Conservation (phyloP, 2,113 vertebrate genomes). For the Pseudopipra pipra region DNA sequence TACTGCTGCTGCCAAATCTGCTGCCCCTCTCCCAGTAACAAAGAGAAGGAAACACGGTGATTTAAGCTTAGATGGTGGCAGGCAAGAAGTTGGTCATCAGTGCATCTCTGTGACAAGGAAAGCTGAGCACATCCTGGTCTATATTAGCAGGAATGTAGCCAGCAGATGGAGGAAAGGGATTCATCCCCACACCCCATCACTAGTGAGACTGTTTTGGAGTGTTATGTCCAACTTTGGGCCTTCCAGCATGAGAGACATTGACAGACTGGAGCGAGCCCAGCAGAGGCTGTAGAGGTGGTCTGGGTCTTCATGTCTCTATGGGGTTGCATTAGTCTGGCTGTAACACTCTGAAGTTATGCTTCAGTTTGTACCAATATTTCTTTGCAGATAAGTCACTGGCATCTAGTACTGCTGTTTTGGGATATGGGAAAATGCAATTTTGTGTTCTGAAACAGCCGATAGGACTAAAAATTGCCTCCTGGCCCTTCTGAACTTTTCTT, state of each 20-base stretch:
- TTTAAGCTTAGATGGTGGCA: not conserved
- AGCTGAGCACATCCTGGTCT: not conserved
- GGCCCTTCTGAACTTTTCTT: not conserved
- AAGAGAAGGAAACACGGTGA: not conserved
- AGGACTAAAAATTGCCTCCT: not conserved
- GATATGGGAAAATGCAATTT: not conserved
- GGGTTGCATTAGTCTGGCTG: not conserved
- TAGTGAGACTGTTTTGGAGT: not conserved
- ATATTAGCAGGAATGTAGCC: not conserved
- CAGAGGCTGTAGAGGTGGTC: not conserved
- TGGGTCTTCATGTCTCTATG: not conserved
- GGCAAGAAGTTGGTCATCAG: not conserved
- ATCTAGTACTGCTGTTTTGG: not conserved
- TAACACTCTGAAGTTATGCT: not conserved
- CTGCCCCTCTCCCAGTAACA: not conserved
- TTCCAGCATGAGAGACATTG: not conserved
- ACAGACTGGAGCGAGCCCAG: not conserved
- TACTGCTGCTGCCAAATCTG: not conserved
- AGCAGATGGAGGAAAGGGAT: not conserved
- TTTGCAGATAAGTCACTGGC: not conserved
- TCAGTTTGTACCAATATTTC: not conserved
- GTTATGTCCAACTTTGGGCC: not conserved
- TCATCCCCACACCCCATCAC: not conserved
- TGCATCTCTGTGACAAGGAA: not conserved
- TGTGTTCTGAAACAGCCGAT: not conserved